Evolutionary conservation across 2,113 vertebrate species (phyloP).

Genomic region (Caracal caracal): DNA sequence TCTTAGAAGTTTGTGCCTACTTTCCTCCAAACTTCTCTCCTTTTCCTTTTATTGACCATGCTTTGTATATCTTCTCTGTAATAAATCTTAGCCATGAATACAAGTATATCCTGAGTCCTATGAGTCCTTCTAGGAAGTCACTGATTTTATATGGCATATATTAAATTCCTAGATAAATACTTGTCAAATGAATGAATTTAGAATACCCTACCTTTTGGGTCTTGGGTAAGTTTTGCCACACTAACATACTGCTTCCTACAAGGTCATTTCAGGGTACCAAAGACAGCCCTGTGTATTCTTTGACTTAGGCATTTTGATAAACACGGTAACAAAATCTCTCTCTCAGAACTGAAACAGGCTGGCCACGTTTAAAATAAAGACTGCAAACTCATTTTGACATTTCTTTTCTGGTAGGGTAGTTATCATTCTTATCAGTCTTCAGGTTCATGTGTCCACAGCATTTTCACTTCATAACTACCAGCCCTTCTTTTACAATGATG

Average conservation of each 20-base stretch:
- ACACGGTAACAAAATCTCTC: not conserved
- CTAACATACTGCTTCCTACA: not conserved
- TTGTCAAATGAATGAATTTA: not conserved
- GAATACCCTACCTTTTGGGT: not conserved
- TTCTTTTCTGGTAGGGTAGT: not conserved
- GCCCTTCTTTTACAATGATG: not conserved
- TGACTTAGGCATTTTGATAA: not conserved
- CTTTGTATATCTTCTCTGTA: not conserved
- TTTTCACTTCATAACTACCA: constrained; percentile 9
- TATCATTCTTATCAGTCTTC: not conserved
- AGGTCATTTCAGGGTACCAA: not conserved
- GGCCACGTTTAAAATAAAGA: not conserved
- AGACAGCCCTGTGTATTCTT: not conserved
- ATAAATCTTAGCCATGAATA: not conserved
- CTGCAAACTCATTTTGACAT: not conserved
- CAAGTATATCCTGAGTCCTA: not conserved
- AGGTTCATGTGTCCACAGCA: not conserved
- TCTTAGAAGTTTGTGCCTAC: not conserved
- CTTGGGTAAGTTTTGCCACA: not conserved
- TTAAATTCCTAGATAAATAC: constrained; percentile 14
- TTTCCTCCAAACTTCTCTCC: not conserved
- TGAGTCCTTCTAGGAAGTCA: not conserved
- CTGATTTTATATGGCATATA: not conserved
- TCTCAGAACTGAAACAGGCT: not conserved
- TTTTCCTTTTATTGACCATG: not conserved